Conservation (phyloP, 2,797 vertebrate genomes). For the Hydrophis major region DNA sequence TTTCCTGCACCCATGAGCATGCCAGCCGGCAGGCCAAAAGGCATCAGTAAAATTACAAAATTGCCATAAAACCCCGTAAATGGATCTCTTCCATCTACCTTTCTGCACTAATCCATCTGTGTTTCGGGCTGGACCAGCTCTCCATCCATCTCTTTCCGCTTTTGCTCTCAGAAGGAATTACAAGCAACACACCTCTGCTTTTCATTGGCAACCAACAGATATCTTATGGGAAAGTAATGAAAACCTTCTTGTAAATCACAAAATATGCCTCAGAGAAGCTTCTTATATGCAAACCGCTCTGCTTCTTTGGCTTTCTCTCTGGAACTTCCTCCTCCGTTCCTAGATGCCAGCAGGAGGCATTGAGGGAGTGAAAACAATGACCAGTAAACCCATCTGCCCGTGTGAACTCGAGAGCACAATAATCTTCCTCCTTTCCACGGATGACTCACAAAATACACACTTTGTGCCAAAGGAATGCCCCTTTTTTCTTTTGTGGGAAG, state of each 20-base stretch:
- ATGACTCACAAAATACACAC: slow-evolving; percentile 41
- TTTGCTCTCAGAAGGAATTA: slow-evolving; percentile 1
- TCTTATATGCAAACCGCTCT: slow-evolving; percentile 25
- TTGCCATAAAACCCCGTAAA: background rate
- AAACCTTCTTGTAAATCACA: slow-evolving; percentile 31
- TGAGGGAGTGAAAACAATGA: slow-evolving; percentile 27
- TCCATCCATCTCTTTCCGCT: background rate
- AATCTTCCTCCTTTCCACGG: slow-evolving; percentile 40
- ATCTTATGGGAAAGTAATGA: slow-evolving; percentile 4
- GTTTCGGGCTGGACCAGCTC: background rate
- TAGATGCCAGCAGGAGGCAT: slow-evolving; percentile 17
- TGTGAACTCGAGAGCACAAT: slow-evolving; percentile 24
- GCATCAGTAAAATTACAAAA: background rate
- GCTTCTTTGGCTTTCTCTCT: slow-evolving; percentile 13
- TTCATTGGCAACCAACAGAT: slow-evolving; percentile 27
- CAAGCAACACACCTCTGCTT: slow-evolving; percentile 27
- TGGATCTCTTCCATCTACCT: background rate
- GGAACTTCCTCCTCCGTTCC: slow-evolving; percentile 29
- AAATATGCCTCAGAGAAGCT: slow-evolving; percentile 25
- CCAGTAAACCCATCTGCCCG: slow-evolving; percentile 49
- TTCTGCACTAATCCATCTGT: background rate
- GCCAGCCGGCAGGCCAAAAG: background rate
- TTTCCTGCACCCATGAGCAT: background rate
- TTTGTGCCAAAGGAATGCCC: slow-evolving; percentile 55
- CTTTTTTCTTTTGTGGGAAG: slow-evolving; percentile 52